A percentile compares a stretch with the other conserved stretches of the same genome.
Conservation (phyloP, 2,113 vertebrate genomes). For the Festucalex cinctus region DNA sequence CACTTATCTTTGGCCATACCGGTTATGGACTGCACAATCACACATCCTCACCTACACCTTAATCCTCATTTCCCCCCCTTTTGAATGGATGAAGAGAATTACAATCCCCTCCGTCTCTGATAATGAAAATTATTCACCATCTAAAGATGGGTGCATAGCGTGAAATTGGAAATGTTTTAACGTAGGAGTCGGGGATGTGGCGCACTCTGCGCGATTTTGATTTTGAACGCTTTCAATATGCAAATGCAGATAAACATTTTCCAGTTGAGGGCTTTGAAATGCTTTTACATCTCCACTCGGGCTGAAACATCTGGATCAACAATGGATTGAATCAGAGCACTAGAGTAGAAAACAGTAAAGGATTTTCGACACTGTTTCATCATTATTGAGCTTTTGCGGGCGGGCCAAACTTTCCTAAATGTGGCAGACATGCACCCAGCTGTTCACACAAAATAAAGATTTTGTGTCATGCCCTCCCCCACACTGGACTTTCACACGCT, state of each 20-base stretch:
- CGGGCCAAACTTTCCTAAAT: constrained; percentile 9
- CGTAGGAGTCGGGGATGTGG: constrained; percentile 48
- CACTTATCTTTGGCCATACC: constrained; percentile 15
- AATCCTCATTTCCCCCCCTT: constrained; percentile 50
- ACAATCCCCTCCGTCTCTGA: constrained; percentile 36
- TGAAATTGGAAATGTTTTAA: constrained; percentile 66
- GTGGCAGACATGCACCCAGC: neutral
- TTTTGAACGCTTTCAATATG: constrained; percentile 60
- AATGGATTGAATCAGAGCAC: constrained; percentile 20
- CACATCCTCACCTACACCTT: constrained; percentile 33
- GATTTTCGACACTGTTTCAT: constrained; percentile 23
- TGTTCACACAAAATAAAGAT: constrained; percentile 10
- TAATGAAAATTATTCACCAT: constrained; percentile 61
- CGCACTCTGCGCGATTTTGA: constrained; percentile 47
- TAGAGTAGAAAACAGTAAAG: constrained; percentile 20
- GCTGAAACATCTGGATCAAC: constrained; percentile 45
- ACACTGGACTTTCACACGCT: neutral
- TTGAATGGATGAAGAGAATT: constrained; percentile 50
- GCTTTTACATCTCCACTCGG: constrained; percentile 46
- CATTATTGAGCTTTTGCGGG: constrained; percentile 6
- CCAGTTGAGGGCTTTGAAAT: constrained; percentile 51
- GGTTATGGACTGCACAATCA: constrained; percentile 10
- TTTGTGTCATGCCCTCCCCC: neutral
- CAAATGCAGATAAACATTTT: constrained; percentile 57
- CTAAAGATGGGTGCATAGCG: constrained; percentile 55